Evolutionary conservation across 2,888 invertebrate species (phyloP), one percentile per base, ranked within the genome.

Genomic region (Temnothorax rugatulus): DNA sequence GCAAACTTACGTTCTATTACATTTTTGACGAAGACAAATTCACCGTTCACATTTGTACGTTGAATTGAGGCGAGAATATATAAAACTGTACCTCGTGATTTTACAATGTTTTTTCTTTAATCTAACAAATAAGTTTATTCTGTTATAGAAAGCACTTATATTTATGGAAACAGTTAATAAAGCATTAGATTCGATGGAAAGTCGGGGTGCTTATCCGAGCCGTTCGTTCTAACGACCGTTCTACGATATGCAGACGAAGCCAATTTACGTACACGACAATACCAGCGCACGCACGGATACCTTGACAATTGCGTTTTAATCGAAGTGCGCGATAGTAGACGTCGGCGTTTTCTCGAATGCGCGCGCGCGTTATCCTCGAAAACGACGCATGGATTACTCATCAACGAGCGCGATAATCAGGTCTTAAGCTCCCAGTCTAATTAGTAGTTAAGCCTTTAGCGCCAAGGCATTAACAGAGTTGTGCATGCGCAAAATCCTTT

Each of bases 221-320:
- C 75, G 15, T 61, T 0, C 34, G 59, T 61, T 73, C 18, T 21
- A 34, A 34, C 25, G 57, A 44, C 25, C 21, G 74, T 50, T 73
- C 44, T 15, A 34, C 5, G 47, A 59, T 38, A 52, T 38, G 73
- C 59, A 74, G 59, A 34, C 44, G 29, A 71, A 71, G 47, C 47
- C 57, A 71, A 79, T 79, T 79, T 71, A 34, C 57, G 57, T 59
- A n/a, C 8, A 47, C 18, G 57, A 71, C 71, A 57, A 79, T 71
- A 54, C 11, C 5, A n/a, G 69, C 29, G 25, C 3, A n/a, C 41
- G n/a, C 34, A 64, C 15, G 29, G 11, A 86, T 77, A 52, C 59
- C 57, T 41, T 61, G 57, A 86, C 83, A 84, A 86, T 86, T 84
- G 66, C 79, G 76, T 82, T 84, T 81, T 71, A 85, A 87, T 88